Base-by-base conservation (phyloP, 2,888 invertebrate genomes). In the Heliconius ethilla region DNA sequence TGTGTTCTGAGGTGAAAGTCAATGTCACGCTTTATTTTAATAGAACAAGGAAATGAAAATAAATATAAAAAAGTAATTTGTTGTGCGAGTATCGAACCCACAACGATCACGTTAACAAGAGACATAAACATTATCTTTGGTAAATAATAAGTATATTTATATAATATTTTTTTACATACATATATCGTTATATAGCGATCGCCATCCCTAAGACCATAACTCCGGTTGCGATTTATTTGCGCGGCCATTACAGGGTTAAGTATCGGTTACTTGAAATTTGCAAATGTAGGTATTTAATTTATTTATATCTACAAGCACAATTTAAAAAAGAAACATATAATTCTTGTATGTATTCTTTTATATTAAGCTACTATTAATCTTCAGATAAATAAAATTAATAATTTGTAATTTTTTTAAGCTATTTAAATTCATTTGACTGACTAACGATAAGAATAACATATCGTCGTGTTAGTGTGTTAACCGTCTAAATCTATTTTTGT, bases 261-360 rank as follows among this genome's bases (percentile, higher is more conserved):
- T 90, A 87, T 88, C 87, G 86, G 89, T 86, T 88, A 86, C 84
- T 83, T 83, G 80, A 84, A 88, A 89, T 89, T 88, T 89, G 89
- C 79, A 78, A 82, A 85, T 75, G 86, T 83, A 82, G 84, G 67
- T 77, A 78, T 74, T 78, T 72, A 70, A 78, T 82, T 79, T 82
- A 79, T 81, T 81, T 81, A 76, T 78, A 80, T 73, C 66, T 66
- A 76, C 65, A 55, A 70, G 33, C 0, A 2, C 4, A 29, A 27
- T 29, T 55, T 70, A 13, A 7, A 45, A 45, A 22, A 51, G 22
- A 51, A 22, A 51, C 2, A 51, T 22, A 18, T 22, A 22, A 37
- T 7, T n/a, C n/a, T 67, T 67, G 13, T 40, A 6, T 62, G 11
- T 62, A 22, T 62, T 11, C 11, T 51, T 22, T 22, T 25, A 25